phyloP scores from a whole-genome alignment of 2,888 invertebrate species.

The Tribolium freemani region DNA sequence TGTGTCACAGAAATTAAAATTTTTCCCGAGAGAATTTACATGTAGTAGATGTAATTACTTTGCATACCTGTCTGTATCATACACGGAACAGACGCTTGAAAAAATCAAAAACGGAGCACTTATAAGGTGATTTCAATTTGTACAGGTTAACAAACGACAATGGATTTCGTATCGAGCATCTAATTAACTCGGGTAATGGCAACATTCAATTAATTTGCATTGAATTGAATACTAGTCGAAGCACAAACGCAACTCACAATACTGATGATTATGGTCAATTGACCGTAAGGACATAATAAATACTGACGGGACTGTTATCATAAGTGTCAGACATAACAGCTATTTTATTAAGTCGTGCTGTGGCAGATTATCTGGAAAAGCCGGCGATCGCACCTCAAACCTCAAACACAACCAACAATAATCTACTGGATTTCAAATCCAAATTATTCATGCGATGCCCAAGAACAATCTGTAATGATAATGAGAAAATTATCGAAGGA shows the following conservation, averaged over 20 bases:
- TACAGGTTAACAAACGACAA: slow-evolving; percentile 61
- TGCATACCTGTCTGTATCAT: slow-evolving; percentile 13
- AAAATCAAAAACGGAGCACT: background rate
- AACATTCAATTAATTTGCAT: slow-evolving; percentile 65
- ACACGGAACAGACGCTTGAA: background rate
- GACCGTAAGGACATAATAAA: slow-evolving; percentile 57
- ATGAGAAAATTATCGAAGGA: slow-evolving; percentile 24
- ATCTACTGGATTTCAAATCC: background rate
- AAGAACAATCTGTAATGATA: slow-evolving; percentile 12
- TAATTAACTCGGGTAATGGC: slow-evolving; percentile 62
- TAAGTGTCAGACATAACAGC: slow-evolving; percentile 55
- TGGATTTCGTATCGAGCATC: slow-evolving; percentile 62
- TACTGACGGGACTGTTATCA: slow-evolving; percentile 54
- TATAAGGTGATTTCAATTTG: slow-evolving; percentile 37
- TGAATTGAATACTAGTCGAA: slow-evolving; percentile 57
- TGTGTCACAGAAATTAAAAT: slow-evolving; percentile 33
- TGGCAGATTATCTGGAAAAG: slow-evolving; percentile 44
- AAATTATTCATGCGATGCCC: slow-evolving; percentile 2
- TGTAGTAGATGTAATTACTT: slow-evolving; percentile 26
- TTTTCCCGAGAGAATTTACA: slow-evolving; percentile 23
- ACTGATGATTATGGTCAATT: slow-evolving; percentile 56
- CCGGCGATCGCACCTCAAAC: slow-evolving; percentile 12
- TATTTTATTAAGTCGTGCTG: slow-evolving; percentile 48
- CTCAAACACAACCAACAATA: slow-evolving; percentile 35
- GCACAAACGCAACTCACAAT: slow-evolving; percentile 42